Base-by-base conservation (phyloP, 2,113 vertebrate species). In the Prinia subflava region DNA sequence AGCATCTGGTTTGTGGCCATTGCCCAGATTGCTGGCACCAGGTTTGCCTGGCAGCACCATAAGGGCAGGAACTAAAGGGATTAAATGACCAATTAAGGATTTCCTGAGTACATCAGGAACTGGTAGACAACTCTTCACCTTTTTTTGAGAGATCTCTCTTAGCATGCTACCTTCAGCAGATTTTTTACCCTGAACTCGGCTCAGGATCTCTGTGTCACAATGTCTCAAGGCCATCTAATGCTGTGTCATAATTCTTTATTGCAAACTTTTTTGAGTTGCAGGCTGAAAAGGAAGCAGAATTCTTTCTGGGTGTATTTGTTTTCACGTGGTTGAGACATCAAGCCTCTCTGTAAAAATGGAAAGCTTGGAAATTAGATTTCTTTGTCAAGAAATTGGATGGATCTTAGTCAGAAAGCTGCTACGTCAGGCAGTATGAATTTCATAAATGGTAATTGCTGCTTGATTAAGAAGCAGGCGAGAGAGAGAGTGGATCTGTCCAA, bases 111-210 rank as follows among this genome's bases (percentile, higher is more conserved):
- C 53, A 12, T 41, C 53, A 64, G 78, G 50, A 83, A 37, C 56
- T 53, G 31, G 8, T 39, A 9, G 59, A 16, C 15, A 80, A 11
- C 56, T 28, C 46, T 65, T 17, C 39, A 17, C 77, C 44, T 56
- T 68, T 56, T 56, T 31, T 60, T 76, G 75, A 41, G 67, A 65
- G 2, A 7, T 7, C 18, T 80, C 31, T 12, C 25, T 74, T 24
- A 18, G 6, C 0, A 0, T 25, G 22, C 17, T 49, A 47, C 27
- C 35, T 62, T 46, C 42, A 50, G 74, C 23, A 76, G 15, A 27
- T 39, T 57, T 67, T 75, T 46, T 42, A 67, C 44, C 18, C 20
- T 42, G 31, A 62, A 8, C 10, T 69, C 47, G 13, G 17, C 20
- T 49, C 35, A 33, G 7, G 37, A 11, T 33, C 25, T 59, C 15